Evolutionary conservation across 2,888 invertebrate species (phyloP).

Genomic region (Yponomeuta malinellus): DNA sequence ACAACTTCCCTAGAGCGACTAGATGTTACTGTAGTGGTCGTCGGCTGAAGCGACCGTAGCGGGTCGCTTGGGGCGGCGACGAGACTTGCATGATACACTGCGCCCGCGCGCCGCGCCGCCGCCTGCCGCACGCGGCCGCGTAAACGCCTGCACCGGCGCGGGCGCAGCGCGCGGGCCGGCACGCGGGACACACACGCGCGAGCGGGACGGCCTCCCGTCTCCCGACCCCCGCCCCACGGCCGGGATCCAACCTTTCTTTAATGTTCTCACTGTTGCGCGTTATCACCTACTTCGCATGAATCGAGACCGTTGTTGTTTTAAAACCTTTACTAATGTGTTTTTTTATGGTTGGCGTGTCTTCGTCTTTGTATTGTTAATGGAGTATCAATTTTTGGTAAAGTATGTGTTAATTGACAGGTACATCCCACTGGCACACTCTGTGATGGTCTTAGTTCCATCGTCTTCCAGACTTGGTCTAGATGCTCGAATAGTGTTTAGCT

Average conservation of each 20-base stretch:
- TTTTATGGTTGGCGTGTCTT: slow-evolving; percentile 33
- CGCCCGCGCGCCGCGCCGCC: slow-evolving; percentile 16
- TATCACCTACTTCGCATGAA: slow-evolving; percentile 67
- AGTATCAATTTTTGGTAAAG: slow-evolving; percentile 7
- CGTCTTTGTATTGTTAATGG: slow-evolving; percentile 29
- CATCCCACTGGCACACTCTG: slow-evolving; percentile 72
- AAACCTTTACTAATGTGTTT: slow-evolving; percentile 23
- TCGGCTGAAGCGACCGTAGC: slow-evolving; percentile 33
- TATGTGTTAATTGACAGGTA: slow-evolving; percentile 40
- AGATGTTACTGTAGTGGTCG: slow-evolving; percentile 52
- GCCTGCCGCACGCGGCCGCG: background rate
- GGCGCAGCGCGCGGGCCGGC: slow-evolving; percentile 12
- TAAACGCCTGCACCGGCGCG: background rate
- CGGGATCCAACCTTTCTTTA: slow-evolving; percentile 5
- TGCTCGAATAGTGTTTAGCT: slow-evolving; percentile 29
- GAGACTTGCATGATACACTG: slow-evolving; percentile 62
- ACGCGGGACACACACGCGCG: slow-evolving; percentile 62
- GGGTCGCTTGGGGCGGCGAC: slow-evolving; percentile 39
- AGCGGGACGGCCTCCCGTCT: slow-evolving; percentile 63
- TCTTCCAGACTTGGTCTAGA: slow-evolving; percentile 39
- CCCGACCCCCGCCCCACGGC: slow-evolving; percentile 13
- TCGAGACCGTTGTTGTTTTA: slow-evolving; percentile 56
- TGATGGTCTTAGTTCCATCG: slow-evolving; percentile 48
- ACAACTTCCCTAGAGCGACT: slow-evolving; percentile 54
- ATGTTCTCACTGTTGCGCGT: slow-evolving; percentile 66